phyloP scores from a whole-genome alignment of 2,888 invertebrate species.

The Nudaria mundana region DNA sequence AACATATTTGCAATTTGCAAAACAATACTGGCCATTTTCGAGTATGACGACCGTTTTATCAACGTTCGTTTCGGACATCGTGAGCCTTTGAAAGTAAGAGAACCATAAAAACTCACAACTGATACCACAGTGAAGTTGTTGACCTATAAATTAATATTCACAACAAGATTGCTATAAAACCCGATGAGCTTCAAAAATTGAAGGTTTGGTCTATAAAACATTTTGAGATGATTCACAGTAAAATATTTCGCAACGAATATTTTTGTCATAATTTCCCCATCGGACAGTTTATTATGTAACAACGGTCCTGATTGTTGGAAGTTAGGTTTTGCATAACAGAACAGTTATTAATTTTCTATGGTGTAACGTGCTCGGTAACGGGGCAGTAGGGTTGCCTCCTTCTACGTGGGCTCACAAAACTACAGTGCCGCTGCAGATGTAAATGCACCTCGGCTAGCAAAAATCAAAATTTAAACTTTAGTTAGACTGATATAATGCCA shows the following conservation, averaged over 20 bases:
- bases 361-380: too few species aligned
- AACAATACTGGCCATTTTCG: conserved; percentile 29
- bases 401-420: too few species aligned
- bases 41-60: conserved; percentile 37
- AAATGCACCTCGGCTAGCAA: too few species aligned
- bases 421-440: too few species aligned
- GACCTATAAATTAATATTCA: conserved; percentile 79
- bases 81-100: conserved; percentile 45
- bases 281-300: too few species aligned
- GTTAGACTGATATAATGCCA: too few species aligned
- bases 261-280: too few species aligned
- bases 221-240: conserved; percentile 46
- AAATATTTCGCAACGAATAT: conserved; percentile 11
- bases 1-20: conserved; percentile 28
- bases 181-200: conserved; percentile 69
- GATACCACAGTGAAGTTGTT: conserved; percentile 63
- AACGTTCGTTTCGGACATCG: conserved; percentile 45
- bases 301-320: too few species aligned
- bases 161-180: conserved; percentile 63
- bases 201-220: conserved; percentile 72
- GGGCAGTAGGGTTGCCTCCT: too few species aligned
- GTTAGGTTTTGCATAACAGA: too few species aligned
- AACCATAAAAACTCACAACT: conserved; percentile 46
- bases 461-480: too few species aligned
- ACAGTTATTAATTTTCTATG: too few species aligned